Evolutionary conservation across 2,888 invertebrate genomes (phyloP).

Genomic region (Drosophila trichaetosa): DNA sequence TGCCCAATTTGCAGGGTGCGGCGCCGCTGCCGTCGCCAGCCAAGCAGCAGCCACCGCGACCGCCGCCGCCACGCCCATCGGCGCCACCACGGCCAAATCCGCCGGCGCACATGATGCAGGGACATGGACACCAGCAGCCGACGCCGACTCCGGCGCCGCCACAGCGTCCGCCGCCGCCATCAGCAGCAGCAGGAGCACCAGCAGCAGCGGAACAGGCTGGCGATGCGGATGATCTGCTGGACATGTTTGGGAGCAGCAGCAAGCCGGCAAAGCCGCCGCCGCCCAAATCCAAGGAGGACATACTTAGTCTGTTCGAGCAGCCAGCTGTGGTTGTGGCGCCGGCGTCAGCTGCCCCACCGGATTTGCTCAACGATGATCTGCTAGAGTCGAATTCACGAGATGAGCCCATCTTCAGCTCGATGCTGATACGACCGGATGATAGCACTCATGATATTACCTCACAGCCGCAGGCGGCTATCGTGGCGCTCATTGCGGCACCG

Average conservation of each 20-base stretch:
- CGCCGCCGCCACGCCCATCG: slow-evolving; percentile 84
- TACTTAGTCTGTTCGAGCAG: slow-evolving; percentile 86
- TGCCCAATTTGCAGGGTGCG: slow-evolving; percentile 84
- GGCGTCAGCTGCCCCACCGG: slow-evolving; percentile 84
- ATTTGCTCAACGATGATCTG: slow-evolving; percentile 87
- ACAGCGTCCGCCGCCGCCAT: slow-evolving; percentile 81
- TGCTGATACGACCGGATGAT: slow-evolving; percentile 83
- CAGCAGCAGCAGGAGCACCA: slow-evolving; percentile 39
- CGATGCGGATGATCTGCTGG: slow-evolving; percentile 86
- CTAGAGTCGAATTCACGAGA: slow-evolving; percentile 59
- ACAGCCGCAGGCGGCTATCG: slow-evolving; percentile 83
- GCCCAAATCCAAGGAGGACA: slow-evolving; percentile 87
- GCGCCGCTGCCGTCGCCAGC: slow-evolving; percentile 86
- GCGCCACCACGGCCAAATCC: slow-evolving; percentile 82
- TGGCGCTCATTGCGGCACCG: slow-evolving; percentile 75
- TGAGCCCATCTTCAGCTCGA: slow-evolving; percentile 81
- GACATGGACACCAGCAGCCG: slow-evolving; percentile 52
- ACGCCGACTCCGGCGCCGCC: slow-evolving; percentile 62
- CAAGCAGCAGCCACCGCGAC: slow-evolving; percentile 85
- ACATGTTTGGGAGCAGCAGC: slow-evolving; percentile 84
- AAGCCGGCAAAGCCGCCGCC: slow-evolving; percentile 86
- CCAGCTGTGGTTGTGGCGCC: slow-evolving; percentile 74
- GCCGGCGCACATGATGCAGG: slow-evolving; percentile 72
- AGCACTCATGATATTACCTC: slow-evolving; percentile 82
- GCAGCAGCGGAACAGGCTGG: slow-evolving; percentile 46